Evolutionary conservation across 2,797 vertebrate genomes (phyloP), one percentile per base, ranked within the genome.

Genomic region (Lutjanus campechanus): DNA sequence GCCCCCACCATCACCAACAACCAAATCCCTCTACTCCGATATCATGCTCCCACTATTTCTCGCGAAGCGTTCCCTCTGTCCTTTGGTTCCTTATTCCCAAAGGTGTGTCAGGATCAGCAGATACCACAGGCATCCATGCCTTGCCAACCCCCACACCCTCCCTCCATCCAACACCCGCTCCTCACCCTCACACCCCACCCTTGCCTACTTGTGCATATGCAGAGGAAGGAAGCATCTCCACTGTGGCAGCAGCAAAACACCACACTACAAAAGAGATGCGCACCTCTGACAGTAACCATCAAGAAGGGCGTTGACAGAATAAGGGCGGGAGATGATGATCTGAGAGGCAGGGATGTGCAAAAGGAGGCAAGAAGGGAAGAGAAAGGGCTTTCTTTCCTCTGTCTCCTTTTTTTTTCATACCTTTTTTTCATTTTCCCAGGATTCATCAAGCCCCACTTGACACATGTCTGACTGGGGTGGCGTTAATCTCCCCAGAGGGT

Each of bases 241-340:
- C 76, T 73, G 88, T 91, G 92, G 89, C 89, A 92, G 92, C 89
- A 91, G 86, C 89, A 93, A 93, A 93, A 93, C 92, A 93, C 84
- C 85, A 79, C 86, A 92, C 91, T 94, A 95, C 94, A 95, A 95
- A 96, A 93, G 93, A 95, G 94, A 94, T 87, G 91, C 86, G 83
- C 94, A 93, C 94, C 95, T 94, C 95, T 96, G 95, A 95, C 95
- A 95, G 95, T 89, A 89, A 91, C 88, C 94, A 95, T 96, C 95
- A 95, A 95, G 94, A 93, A 93, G 93, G 94, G 90, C 90, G 94
- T 92, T 96, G 95, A 96, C 95, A 96, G 95, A 96, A 96, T 96
- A 96, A 95, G 95, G 95, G 93, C 95, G 94, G 92, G 90, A 93
- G 95, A 94, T 89, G 93, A 95, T 95, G 95, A 96, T 96, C 95